Evolutionary conservation across 2,113 vertebrate genomes (phyloP).

Genomic region (Ailuropoda melanoleuca): DNA sequence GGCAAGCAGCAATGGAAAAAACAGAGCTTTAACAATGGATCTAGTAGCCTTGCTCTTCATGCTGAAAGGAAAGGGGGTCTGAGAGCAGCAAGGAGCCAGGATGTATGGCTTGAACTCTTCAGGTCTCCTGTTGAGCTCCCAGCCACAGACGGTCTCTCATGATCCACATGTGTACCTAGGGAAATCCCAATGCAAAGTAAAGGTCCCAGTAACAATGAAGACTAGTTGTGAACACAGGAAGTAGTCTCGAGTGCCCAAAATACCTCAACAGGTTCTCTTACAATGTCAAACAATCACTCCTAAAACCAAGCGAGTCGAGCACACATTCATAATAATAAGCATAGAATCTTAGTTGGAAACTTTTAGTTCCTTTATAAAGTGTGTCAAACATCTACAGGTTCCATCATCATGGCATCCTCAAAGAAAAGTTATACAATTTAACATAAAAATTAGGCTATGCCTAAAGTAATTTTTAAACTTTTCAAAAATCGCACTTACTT

Average conservation of each 20-base stretch:
- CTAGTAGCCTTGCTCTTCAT: neutral
- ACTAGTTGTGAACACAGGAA: neutral
- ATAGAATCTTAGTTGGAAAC: neutral
- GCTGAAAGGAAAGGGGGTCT: neutral
- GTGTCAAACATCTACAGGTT: neutral
- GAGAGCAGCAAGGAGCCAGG: neutral
- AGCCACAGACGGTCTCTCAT: neutral
- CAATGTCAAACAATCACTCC: neutral
- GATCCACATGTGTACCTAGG: neutral
- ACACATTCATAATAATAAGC: neutral
- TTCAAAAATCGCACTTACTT: slow-evolving; percentile 13
- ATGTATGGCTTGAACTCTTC: neutral
- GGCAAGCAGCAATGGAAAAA: neutral
- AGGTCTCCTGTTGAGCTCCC: neutral
- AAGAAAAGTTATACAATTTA: neutral
- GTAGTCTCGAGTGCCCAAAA: neutral
- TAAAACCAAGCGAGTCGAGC: neutral
- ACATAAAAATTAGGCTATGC: slow-evolving; percentile 29
- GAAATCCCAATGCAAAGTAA: neutral
- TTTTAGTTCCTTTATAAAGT: neutral
- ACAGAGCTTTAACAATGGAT: neutral
- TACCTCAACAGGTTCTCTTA: neutral
- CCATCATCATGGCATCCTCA: neutral
- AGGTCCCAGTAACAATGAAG: neutral
- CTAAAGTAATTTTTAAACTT: slow-evolving; percentile 40